Base-by-base conservation (phyloP, 2,888 invertebrate species). In the Vandiemenella viatica region DNA sequence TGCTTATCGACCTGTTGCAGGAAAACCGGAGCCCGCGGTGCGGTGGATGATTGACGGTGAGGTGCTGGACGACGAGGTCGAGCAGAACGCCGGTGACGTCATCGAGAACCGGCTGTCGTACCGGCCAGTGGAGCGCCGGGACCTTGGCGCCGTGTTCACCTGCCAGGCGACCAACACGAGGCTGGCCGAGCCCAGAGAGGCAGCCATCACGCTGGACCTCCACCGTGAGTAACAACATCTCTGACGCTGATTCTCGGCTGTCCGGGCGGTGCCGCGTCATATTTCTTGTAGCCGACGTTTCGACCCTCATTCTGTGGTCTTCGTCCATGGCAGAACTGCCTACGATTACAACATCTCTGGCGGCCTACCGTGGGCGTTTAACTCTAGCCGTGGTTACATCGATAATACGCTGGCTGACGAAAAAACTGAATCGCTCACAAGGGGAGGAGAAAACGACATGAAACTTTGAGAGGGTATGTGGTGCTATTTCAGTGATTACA, bases 131-230 rank as follows among this genome's bases (percentile, higher is more conserved):
- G 74, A 79, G 49, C 74, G 90, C 50, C 78, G 80, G 20, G 85
- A 89, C 71, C 77, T 89, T 60, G 85, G 88, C 58, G 81, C 86
- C 17, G 80, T 86, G 56, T 88, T 88, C 70, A 88, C 86, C 49
- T 91, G 90, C 63, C 85, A 87, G 65, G 88, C 90, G 19, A 73
- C 81, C 61, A 91, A 91, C 70, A 89, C 88, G 49, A 77, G 79
- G 60, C 75, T 89, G 49, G 83, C 85, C 47, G 82, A 84, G 59
- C 82, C 87, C 8, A 80, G 80, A 64, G 83, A 83, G 65, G 76
- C 82, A 15, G 78, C 82, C 21, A 76, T 86, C 46, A 75, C 80
- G 45, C 71, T 88, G 52, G 84, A 87, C 62, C 77, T 88, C 68
- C 81, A 81, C 64, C 66, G 88, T 88, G 67, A 86, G 87, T 79